Base-by-base conservation (phyloP, 2,797 vertebrate species). In the Pipistrellus pygmaeus region DNA sequence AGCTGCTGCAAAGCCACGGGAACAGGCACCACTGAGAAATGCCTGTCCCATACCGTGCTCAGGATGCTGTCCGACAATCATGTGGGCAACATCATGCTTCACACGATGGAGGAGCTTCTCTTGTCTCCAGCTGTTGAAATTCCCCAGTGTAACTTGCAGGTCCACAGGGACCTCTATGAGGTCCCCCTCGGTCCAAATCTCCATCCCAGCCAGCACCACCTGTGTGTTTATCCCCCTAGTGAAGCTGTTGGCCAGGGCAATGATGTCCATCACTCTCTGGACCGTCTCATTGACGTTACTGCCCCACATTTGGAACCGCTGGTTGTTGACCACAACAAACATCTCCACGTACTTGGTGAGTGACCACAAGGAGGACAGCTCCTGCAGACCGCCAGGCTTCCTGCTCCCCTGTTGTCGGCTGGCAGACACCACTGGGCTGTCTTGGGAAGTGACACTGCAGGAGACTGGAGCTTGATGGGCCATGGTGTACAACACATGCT, bases 61-160 rank as follows among this genome's bases (percentile, higher is more conserved):
- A 0, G 96, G 96, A 10, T 41, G 60, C 4, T 69, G 91, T 8
- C 96, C 92, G 1, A 92, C 25, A 35, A 98, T 97, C 84, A 98
- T 83, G 91, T 97, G 96, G 30, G 97, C 91, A 0, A 96, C 69
- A 23, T 97, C 97, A 0, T 97, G 95, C 11, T 51, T 76, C 12
- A 55, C 80, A 13, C 88, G 72, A 3, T 5, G 51, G n/a, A 30
- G 13, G 11, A 97, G 83, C 73, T 72, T 1, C 68, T 21, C 51
- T 5, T 18, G 87, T 62, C 92, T 96, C 98, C 98, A 98, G 12
- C 13, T 1, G 0, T 97, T 98, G 96, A 98, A 97, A n/a, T 88
- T 94, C 25, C 55, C 9, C 20, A 98, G 96, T 13, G 96, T 57
- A 0, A 25, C 81, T 10, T 51, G 48, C 76, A 94, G 55, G 64